Evolutionary conservation across 2,797 vertebrate species (phyloP).

Genomic region (Morus bassanus): DNA sequence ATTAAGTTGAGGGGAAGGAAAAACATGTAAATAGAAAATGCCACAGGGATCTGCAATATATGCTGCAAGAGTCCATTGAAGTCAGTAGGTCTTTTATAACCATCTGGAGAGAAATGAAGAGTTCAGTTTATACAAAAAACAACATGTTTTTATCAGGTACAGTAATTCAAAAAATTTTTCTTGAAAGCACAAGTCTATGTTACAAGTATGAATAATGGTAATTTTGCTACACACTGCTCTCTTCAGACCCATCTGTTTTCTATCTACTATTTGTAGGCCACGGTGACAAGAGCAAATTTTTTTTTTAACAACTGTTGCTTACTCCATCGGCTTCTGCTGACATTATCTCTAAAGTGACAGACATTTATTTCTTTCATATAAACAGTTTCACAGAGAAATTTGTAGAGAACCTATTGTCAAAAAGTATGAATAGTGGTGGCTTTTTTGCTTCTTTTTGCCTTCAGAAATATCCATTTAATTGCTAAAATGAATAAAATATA

Average conservation of each 20-base stretch:
- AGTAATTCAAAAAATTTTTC: not conserved
- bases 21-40: not conserved
- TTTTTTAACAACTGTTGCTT: not conserved
- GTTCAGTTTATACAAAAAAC: not conserved
- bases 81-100: not conserved
- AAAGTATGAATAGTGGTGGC: fast-evolving
- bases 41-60: not conserved
- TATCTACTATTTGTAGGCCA: not conserved
- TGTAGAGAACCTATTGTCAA: not conserved
- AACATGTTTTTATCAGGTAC: not conserved
- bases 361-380: not conserved
- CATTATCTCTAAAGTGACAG: not conserved
- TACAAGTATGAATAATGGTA: not conserved
- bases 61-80: not conserved
- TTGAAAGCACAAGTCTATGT: not conserved
- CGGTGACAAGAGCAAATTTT: not conserved
- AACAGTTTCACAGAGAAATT: not conserved
- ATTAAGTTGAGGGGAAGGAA: not conserved
- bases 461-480: not conserved
- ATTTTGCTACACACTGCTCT: not conserved
- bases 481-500: not conserved
- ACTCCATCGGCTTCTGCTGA: not conserved
- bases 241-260: not conserved
- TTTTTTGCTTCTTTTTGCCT: not conserved
- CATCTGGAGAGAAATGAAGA: not conserved